These are phyloP conservation scores for Stomatorhinus ivindoensis DNA, from an alignment of 2,113 vertebrate genomes.

Conservation along the genomic window DNA sequence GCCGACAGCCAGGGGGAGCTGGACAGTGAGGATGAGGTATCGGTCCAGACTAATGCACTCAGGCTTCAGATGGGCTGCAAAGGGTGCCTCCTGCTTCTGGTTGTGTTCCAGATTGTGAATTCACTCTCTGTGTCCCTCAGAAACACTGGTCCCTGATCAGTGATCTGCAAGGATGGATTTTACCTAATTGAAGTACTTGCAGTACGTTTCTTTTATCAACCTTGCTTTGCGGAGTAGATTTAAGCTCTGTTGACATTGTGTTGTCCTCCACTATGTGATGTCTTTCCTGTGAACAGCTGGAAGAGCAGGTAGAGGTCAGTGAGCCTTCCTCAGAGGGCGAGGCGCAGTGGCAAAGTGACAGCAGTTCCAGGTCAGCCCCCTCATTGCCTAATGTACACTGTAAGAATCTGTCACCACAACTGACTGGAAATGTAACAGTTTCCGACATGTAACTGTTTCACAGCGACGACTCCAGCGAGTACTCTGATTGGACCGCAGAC, in stretches of 20 bases:
- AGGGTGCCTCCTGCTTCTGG: neutral
- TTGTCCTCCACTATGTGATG: neutral
- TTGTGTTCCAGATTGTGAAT: neutral
- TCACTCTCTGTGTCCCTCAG: conserved; percentile 5
- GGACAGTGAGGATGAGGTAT: conserved; percentile 79
- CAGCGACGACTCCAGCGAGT: conserved; percentile 93
- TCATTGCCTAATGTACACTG: neutral
- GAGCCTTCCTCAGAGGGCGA: conserved; percentile 77
- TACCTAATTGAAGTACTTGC: conserved; percentile 18
- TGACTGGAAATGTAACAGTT: neutral
- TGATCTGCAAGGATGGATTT: conserved; percentile 3
- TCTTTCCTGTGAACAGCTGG: conserved; percentile 48
- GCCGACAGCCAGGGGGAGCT: conserved; percentile 61
- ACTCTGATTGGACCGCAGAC: conserved; percentile 97
- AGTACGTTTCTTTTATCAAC: neutral
- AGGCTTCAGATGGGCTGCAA: neutral
- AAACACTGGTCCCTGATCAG: conserved; percentile 3
- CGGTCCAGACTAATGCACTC: neutral
- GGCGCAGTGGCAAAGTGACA: conserved; percentile 85
- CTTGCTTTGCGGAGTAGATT: neutral
- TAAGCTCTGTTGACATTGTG: neutral
- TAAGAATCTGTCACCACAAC: neutral
- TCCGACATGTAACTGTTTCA: neutral
- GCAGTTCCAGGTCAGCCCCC: conserved; percentile 78
- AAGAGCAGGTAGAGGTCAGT: conserved; percentile 68